These are phyloP conservation scores for Eupithecia abbreviata DNA, from an alignment of 2,888 invertebrate species.

Conservation along the genomic window DNA sequence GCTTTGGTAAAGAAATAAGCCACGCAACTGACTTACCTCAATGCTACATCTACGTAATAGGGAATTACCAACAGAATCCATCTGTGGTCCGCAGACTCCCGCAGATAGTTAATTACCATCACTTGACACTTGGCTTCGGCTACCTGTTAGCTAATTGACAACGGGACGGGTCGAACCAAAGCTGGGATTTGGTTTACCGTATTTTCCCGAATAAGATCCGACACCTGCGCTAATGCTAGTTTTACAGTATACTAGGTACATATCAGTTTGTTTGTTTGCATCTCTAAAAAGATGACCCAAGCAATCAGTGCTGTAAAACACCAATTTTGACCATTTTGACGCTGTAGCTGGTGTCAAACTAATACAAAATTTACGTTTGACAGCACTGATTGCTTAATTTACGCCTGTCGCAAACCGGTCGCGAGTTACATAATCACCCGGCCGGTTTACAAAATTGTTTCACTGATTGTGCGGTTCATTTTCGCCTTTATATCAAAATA, in stretches of 20 bases:
- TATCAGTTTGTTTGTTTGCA: neutral
- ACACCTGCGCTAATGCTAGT: constrained; percentile 12
- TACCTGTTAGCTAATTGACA: constrained; percentile 79
- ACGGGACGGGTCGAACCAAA: constrained; percentile 65
- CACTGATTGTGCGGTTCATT: neutral
- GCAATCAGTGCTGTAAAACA: no score
- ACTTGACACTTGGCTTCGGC: constrained; percentile 74
- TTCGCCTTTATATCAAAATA: no score
- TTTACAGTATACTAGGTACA: neutral
- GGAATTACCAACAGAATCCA: constrained; percentile 28
- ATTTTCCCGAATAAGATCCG: constrained; percentile 34
- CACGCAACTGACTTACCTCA: constrained; percentile 2
- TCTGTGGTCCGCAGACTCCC: constrained; percentile 33
- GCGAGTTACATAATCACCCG: no score
- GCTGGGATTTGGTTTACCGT: constrained; percentile 64
- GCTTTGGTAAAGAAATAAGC: neutral
- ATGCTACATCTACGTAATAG: neutral
- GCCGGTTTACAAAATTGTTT: neutral
- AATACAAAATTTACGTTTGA: no score
- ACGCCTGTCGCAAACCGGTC: no score
- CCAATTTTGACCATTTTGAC: no score
- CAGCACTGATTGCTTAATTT: no score
- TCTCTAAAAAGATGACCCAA: neutral
- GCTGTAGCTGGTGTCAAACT: no score
- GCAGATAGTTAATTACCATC: constrained; percentile 74